Percentiles rank a stretch among this genome's conserved stretches.
These are phyloP conservation scores for Drosophila mettleri DNA, from an alignment of 2,888 invertebrate species.

Conservation along the genomic window DNA sequence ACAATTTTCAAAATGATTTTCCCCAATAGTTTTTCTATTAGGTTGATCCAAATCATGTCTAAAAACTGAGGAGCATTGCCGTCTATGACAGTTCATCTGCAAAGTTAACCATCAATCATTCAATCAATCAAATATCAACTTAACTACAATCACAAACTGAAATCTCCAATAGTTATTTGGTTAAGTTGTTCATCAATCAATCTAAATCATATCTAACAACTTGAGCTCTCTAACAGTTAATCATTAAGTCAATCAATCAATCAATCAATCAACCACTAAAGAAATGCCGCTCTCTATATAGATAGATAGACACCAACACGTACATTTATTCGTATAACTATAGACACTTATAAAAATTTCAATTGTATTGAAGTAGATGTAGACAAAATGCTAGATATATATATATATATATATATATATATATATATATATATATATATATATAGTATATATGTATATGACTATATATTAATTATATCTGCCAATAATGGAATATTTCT, in stretches of 20 bases:
- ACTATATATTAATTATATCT: background rate
- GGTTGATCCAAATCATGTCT: too few species aligned
- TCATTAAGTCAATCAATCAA: constrained; percentile 1
- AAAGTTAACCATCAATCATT: too few species aligned
- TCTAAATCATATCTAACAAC: background rate
- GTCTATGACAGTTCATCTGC: too few species aligned
- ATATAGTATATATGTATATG: background rate
- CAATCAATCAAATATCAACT: too few species aligned
- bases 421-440: background rate
- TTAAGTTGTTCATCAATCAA: too few species aligned
- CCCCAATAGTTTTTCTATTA: too few species aligned
- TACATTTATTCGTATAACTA: constrained; percentile 8
- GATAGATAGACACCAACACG: constrained; percentile 16
- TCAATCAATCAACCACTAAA: background rate
- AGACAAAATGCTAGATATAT: background rate
- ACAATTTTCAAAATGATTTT: too few species aligned
- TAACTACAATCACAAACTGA: too few species aligned
- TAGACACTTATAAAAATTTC: constrained; percentile 18
- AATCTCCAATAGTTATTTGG: too few species aligned
- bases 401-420: background rate
- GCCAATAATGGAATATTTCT: too few species aligned
- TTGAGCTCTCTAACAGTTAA: background rate
- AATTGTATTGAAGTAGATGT: constrained; percentile 15
- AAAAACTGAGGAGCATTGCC: too few species aligned
- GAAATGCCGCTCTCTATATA: background rate